A percentile compares a stretch with the other conserved stretches of the same genome.
Conservation (phyloP, 2,888 invertebrate genomes). For the Drosophila differens region DNA sequence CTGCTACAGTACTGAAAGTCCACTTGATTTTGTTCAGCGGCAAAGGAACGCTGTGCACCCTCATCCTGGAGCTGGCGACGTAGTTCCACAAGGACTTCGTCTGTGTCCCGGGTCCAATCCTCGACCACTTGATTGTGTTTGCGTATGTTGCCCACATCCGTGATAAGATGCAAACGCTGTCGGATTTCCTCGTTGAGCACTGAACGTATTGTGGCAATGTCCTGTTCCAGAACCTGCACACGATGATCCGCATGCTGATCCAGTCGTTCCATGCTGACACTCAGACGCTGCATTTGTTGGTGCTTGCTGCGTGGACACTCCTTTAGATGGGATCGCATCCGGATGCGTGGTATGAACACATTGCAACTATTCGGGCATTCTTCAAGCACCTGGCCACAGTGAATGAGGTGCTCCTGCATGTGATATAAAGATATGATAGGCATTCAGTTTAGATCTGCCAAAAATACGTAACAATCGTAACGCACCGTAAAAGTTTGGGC, state of each 20-base stretch:
- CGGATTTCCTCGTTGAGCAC: conserved; percentile 85
- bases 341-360: conserved; percentile 89
- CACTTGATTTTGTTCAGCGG: conserved; percentile 87
- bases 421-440: background rate
- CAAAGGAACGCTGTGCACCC: conserved; percentile 86
- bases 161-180: conserved; percentile 84
- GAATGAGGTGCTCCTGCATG: conserved; percentile 88
- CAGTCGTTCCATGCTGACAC: conserved; percentile 64
- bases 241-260: conserved; percentile 75
- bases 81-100: conserved; percentile 85
- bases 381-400: conserved; percentile 90
- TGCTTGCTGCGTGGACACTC: conserved; percentile 84
- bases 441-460: background rate
- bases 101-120: conserved; percentile 83
- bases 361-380: conserved; percentile 90
- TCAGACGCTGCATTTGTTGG: conserved; percentile 43
- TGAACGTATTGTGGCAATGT: conserved; percentile 74
- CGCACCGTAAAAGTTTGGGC: conserved; percentile 88
- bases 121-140: conserved; percentile 84
- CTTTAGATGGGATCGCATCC: conserved; percentile 87
- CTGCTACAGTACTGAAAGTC: conserved; percentile 87
- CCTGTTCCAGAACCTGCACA: conserved; percentile 81
- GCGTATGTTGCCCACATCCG: conserved; percentile 84
- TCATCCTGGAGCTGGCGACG: conserved; percentile 87
- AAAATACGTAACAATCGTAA: background rate